Evolutionary conservation across 2,888 invertebrate genomes (phyloP), one percentile per base, ranked within the genome.

Genomic region (Frankliniella fusca): DNA sequence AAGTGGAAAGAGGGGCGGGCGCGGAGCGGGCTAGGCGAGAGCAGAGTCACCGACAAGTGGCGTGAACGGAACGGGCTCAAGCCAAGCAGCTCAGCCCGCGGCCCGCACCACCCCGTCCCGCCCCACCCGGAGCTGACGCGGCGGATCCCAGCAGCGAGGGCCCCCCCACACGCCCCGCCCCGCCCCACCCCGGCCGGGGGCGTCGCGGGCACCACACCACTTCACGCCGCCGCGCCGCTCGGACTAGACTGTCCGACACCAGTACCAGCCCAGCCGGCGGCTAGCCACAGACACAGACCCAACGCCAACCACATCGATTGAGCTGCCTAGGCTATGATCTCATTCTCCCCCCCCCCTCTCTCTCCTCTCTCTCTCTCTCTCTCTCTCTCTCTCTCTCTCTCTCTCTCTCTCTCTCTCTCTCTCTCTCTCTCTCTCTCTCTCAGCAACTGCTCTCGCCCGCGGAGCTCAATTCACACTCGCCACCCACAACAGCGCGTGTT

Each of bases 351-450:
- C 65, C 27, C 80, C 38, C 48, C 76, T 61, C 70, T 65, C 65
- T 10, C 20, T 65, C 65, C 20, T 65, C 65, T 15, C 11, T 10
- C 65, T 10, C 20, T 65, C 20, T 15, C 65, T 20, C 65, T 65
- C 12, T 65, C 65, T 65, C 12, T 20, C 65, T 10, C 12, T 65
- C 65, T 65, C 65, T 65, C 65, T 65, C 65, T 65, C 65, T 65
- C 65, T 65, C 65, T 65, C 65, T 65, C 65, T 65, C 65, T 65
- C 65, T 65, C 65, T 65, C 65, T 65, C 65, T 65, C 65, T 65
- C 65, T 65, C 65, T 3, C 65, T 65, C 65, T 65, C 65, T 65
- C 65, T 65, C 65, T 65, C 65, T 65, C 8, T 12, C 65, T 3
- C 65, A n/a, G 10, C 3, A 3, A n/a, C 20, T n/a, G 38, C 65